Percentiles rank a stretch among this genome's conserved stretches.
Conservation (phyloP, 2,888 invertebrate species). For the Tolmerus cingulatus region DNA sequence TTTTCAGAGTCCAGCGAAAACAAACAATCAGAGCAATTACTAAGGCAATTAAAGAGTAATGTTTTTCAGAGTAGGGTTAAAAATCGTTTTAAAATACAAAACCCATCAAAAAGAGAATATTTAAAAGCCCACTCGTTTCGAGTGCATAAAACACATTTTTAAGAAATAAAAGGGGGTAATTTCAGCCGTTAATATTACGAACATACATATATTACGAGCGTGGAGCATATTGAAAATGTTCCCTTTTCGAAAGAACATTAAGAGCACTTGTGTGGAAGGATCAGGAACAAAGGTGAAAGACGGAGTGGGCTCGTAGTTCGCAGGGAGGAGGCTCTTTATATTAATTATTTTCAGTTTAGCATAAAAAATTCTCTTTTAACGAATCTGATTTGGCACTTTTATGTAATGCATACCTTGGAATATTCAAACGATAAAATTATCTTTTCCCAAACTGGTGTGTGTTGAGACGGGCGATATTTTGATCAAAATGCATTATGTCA, state of each 20-base stretch:
- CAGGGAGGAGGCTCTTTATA: not conserved
- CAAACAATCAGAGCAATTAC: not conserved
- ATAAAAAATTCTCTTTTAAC: not conserved
- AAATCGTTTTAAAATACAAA: not conserved
- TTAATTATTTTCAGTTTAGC: not conserved
- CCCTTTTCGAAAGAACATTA: not conserved
- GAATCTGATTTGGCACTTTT: not conserved
- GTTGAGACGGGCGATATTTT: not conserved
- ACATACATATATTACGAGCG: not conserved
- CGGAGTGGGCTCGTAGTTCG: not conserved
- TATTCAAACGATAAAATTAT: not conserved
- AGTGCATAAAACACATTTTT: not conserved
- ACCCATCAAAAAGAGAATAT: not conserved
- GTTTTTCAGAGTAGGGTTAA: not conserved
- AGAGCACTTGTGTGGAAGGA: not conserved
- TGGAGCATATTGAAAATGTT: not conserved
- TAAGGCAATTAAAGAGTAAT: not conserved
- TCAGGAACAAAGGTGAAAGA: not conserved
- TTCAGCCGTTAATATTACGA: not conserved
- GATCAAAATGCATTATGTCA: not conserved
- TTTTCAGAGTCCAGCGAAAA: not conserved
- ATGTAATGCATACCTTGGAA: not conserved
- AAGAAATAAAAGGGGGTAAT: not conserved
- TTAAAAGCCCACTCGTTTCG: not conserved
- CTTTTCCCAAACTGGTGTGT: not conserved